These are phyloP conservation scores for Odontothrips loti DNA, from an alignment of 2,888 invertebrate genomes.

Conservation along the genomic window DNA sequence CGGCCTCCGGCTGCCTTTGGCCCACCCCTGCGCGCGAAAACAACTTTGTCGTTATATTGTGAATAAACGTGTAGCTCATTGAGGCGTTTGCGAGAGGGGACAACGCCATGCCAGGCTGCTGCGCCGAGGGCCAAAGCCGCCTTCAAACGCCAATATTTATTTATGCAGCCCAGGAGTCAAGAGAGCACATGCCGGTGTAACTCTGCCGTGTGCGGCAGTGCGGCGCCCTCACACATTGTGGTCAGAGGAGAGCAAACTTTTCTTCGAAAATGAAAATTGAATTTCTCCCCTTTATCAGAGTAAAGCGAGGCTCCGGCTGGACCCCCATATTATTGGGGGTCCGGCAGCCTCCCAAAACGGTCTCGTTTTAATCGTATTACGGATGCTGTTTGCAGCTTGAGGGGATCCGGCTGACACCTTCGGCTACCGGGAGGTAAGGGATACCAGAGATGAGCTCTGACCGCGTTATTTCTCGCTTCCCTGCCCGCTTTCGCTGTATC, in stretches of 20 bases:
- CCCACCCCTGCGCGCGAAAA: background rate
- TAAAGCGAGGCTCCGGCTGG: too few species aligned
- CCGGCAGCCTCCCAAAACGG: background rate
- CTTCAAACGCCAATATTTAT: constrained; percentile 6
- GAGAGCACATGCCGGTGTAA: background rate
- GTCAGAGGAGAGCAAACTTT: background rate
- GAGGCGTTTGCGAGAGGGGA: background rate
- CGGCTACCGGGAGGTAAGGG: background rate
- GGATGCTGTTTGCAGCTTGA: background rate
- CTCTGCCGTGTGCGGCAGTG: background rate
- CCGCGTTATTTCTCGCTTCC: background rate
- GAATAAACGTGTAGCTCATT: background rate
- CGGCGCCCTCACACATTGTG: background rate
- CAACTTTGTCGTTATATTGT: constrained; percentile 25
- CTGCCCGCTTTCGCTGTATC: too few species aligned
- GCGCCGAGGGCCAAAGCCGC: background rate
- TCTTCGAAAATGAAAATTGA: background rate
- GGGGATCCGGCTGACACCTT: background rate
- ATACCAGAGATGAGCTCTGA: background rate
- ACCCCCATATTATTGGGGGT: background rate
- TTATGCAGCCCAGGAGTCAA: constrained; percentile 17
- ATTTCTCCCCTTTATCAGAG: background rate
- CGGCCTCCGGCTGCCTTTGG: background rate
- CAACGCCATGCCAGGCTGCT: too few species aligned
- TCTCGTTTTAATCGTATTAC: constrained; percentile 4